phyloP scores from a whole-genome alignment of 2,888 invertebrate genomes.

The Villa cingulata region DNA sequence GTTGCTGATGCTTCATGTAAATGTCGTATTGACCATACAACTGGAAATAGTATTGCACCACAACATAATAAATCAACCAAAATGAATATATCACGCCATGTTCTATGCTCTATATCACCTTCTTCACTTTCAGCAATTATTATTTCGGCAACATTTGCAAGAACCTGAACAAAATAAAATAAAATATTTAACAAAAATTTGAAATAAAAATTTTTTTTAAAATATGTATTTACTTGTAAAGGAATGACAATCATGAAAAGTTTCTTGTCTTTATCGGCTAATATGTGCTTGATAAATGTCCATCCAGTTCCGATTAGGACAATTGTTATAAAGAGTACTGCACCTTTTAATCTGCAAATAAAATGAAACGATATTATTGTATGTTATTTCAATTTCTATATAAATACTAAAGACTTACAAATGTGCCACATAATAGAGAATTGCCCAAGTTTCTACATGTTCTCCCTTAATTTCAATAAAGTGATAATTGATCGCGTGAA shows the following conservation, averaged over 20 bases:
- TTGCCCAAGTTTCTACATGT: slow-evolving; percentile 95
- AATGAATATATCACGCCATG: slow-evolving; percentile 85
- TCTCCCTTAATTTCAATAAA: slow-evolving; percentile 86
- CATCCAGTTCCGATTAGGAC: slow-evolving; percentile 96
- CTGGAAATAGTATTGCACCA: slow-evolving; percentile 90
- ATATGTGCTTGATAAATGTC: slow-evolving; percentile 96
- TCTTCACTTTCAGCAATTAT: slow-evolving; percentile 94
- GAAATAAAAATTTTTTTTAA: no score
- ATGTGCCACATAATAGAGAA: slow-evolving; percentile 95
- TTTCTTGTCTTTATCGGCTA: slow-evolving; percentile 92
- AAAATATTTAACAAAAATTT: background rate
- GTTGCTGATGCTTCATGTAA: slow-evolving; percentile 88
- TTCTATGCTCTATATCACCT: slow-evolving; percentile 75
- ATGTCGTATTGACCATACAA: slow-evolving; percentile 96
- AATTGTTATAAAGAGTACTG: slow-evolving; percentile 88
- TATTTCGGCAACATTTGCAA: slow-evolving; percentile 94
- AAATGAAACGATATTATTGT: background rate
- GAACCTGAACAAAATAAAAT: slow-evolving; percentile 47
- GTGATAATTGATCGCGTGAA: slow-evolving; percentile 90
- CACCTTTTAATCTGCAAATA: slow-evolving; percentile 62
- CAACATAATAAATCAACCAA: slow-evolving; percentile 92
- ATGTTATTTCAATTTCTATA: background rate
- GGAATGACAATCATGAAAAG: slow-evolving; percentile 96
- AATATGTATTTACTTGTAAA: slow-evolving; percentile 56
- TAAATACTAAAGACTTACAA: slow-evolving; percentile 48